A percentile compares a stretch with the other conserved stretches of the same genome.
These are phyloP conservation scores for Heteractis magnifica DNA, from an alignment of 92 coral and sea anemone genomes.

Conservation along the genomic window DNA sequence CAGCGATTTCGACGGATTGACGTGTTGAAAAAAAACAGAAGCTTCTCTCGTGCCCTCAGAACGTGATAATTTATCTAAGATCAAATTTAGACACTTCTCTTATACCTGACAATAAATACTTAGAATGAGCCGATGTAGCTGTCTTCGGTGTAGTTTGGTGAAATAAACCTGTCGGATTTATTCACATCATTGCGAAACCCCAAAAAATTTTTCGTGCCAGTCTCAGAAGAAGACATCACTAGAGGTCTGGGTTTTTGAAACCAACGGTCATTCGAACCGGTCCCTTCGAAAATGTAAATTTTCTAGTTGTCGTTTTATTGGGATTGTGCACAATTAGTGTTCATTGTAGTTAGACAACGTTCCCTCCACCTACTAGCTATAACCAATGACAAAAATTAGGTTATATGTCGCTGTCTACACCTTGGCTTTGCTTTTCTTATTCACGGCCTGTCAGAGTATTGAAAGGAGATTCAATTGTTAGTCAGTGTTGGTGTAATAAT, in stretches of 20 bases:
- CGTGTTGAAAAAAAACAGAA: slow-evolving; percentile 81
- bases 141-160: slow-evolving; percentile 57
- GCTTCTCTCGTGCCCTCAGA: slow-evolving; percentile 67
- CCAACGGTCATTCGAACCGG: slow-evolving; percentile 14
- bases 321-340: slow-evolving; percentile 59
- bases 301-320: slow-evolving; percentile 39
- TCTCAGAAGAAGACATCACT: background rate
- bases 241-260: background rate
- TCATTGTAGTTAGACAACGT: slow-evolving; percentile 37
- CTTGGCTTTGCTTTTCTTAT: slow-evolving; percentile 75
- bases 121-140: slow-evolving; percentile 34
- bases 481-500: slow-evolving; percentile 52
- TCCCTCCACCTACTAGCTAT: slow-evolving; percentile 53
- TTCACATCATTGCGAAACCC: slow-evolving; percentile 9
- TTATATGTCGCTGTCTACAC: slow-evolving; percentile 59
- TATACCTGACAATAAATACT: slow-evolving; percentile 66
- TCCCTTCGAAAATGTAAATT: slow-evolving; percentile 19
- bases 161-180: slow-evolving; percentile 30
- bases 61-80: slow-evolving; percentile 74
- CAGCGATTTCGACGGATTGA: slow-evolving; percentile 81
- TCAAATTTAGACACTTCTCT: slow-evolving; percentile 83
- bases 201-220: background rate
- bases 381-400: slow-evolving; percentile 69
- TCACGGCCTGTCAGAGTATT: slow-evolving; percentile 72
- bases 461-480: slow-evolving; percentile 67